A percentile compares a stretch with the other conserved stretches of the same genome.
Evolutionary conservation across 37 sponge, comb jelly and placozoan genomes (phyloP).

Genomic region (Bolinopsis microptera): DNA sequence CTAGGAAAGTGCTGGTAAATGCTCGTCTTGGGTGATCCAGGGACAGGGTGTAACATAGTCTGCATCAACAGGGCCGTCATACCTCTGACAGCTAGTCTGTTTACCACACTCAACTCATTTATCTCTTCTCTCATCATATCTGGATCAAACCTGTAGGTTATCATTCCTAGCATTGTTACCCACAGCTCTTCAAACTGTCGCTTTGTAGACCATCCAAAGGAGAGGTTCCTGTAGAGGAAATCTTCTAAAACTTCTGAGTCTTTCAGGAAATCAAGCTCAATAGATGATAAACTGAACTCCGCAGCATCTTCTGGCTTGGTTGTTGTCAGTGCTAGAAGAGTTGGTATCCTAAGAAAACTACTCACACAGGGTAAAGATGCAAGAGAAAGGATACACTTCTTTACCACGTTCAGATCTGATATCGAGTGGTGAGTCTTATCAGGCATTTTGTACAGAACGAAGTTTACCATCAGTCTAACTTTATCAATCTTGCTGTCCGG

Average conservation of each 20-base stretch:
- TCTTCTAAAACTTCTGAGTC: conserved; percentile 60
- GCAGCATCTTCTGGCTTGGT: neutral
- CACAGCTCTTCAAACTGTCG: conserved; percentile 64
- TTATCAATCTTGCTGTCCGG: conserved; percentile 24
- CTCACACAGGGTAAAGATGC: conserved; percentile 57
- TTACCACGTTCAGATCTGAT: neutral
- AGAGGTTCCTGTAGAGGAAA: conserved; percentile 52
- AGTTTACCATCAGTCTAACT: conserved; percentile 37
- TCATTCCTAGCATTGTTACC: conserved; percentile 61
- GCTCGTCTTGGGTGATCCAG: conserved; percentile 55
- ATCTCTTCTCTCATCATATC: neutral
- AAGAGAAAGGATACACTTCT: conserved; percentile 52
- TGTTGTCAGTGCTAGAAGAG: conserved; percentile 9
- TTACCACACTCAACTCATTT: conserved; percentile 33
- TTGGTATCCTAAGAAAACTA: conserved; percentile 39
- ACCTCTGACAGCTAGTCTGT: conserved; percentile 17
- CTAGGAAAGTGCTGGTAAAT: conserved; percentile 56
- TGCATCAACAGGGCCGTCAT: conserved; percentile 46
- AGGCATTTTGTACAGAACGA: conserved; percentile 42
- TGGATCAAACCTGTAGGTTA: conserved; percentile 13
- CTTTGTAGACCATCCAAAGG: conserved; percentile 62
- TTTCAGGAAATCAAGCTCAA: conserved; percentile 33
- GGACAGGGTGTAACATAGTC: conserved; percentile 20
- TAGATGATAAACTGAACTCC: conserved; percentile 37
- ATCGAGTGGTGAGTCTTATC: conserved; percentile 17